Evolutionary conservation across 23 tunicate genomes (phyloP).

Genomic region (Clavelina lepadiformis): DNA sequence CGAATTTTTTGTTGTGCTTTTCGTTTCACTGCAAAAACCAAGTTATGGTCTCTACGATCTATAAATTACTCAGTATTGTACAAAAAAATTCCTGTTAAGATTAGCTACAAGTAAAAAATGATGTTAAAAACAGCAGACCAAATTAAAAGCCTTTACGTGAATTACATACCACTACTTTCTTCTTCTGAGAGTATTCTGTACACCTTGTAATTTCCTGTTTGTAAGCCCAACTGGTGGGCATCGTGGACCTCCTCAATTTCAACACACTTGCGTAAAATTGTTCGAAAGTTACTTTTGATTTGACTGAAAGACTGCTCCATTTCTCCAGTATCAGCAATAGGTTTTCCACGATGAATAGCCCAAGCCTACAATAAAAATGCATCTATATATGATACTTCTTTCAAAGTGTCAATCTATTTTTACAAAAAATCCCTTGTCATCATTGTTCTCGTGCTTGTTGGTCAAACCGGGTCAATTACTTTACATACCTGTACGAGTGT

Average conservation of each 20-base stretch:
- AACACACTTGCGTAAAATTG: constrained; percentile 50
- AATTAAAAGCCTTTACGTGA: background rate
- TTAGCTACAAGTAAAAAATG: background rate
- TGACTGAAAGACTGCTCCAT: constrained; percentile 23
- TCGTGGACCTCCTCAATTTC: constrained; percentile 54
- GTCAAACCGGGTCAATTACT: no score
- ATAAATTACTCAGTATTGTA: no score
- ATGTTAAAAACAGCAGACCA: background rate
- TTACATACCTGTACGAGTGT: no score
- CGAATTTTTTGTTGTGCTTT: constrained; percentile 12
- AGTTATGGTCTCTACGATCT: no score
- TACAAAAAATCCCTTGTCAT: no score
- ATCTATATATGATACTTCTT: no score
- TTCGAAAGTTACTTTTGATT: constrained; percentile 67
- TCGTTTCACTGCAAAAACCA: background rate
- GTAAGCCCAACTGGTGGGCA: constrained; percentile 57
- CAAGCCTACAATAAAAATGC: constrained; percentile 53
- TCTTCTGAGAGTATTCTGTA: constrained; percentile 36
- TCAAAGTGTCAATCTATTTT: no score
- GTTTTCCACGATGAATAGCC: constrained; percentile 47
- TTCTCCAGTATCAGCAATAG: constrained; percentile 4
- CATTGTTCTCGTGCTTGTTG: no score
- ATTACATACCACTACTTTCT: constrained; percentile 31
- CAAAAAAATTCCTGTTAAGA: background rate
- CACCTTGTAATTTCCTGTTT: constrained; percentile 79